Conservation (phyloP, 2,888 invertebrate species). For the Schizotus pectinicornis region DNA sequence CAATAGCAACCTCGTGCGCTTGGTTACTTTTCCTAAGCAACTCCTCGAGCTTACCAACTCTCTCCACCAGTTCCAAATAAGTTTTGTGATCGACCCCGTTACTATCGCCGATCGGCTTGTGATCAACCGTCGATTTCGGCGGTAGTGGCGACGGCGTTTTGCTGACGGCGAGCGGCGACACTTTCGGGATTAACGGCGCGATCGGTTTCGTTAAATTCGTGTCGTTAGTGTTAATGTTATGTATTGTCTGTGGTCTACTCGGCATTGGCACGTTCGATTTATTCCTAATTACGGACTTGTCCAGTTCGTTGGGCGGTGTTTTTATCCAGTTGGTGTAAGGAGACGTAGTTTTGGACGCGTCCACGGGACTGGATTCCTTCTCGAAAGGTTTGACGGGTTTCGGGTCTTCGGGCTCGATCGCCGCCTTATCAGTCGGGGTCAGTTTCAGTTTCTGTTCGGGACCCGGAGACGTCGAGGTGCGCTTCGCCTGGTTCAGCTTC, state of each 20-base stretch:
- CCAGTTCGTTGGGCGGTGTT: constrained; percentile 48
- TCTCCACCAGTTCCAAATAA: constrained; percentile 52
- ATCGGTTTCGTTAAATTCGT: constrained; percentile 1
- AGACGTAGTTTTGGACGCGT: constrained; percentile 43
- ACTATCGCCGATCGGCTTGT: constrained; percentile 8
- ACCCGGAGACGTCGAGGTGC: constrained; percentile 61
- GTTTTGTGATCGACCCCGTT: constrained; percentile 43
- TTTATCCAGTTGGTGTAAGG: constrained; percentile 36
- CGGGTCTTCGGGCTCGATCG: constrained; percentile 33
- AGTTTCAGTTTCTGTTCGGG: constrained; percentile 46
- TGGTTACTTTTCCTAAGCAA: constrained; percentile 66
- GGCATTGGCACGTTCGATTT: constrained; percentile 28
- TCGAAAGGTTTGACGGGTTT: constrained; percentile 23
- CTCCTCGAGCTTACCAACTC: constrained; percentile 64
- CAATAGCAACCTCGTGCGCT: constrained; percentile 66
- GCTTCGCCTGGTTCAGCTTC: constrained; percentile 77
- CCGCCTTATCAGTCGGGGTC: constrained; percentile 42
- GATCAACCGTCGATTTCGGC: constrained; percentile 9
- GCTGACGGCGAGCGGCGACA: constrained; percentile 10
- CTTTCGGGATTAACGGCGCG: constrained; percentile 9
- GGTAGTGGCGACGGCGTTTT: constrained; percentile 20
- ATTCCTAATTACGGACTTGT: constrained; percentile 31
- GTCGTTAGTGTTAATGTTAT: constrained; percentile 5
- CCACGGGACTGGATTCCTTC: constrained; percentile 32
- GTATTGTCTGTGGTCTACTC: constrained; percentile 23